Base-by-base conservation (phyloP, 2,797 vertebrate genomes). In the Netta rufina region DNA sequence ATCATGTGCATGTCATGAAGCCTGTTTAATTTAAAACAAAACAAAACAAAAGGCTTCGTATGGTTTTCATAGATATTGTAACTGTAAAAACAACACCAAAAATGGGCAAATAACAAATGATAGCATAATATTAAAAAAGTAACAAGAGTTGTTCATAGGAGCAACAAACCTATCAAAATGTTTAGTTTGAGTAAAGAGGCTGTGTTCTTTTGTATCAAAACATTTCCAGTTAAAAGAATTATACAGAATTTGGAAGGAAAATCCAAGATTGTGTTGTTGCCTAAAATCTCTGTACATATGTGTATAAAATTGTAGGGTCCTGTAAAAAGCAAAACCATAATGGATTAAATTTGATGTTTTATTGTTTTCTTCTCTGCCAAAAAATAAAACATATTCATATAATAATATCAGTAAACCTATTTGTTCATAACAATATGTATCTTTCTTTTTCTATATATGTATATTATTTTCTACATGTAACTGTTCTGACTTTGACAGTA, bases 1-100 rank as follows among this genome's bases (percentile, higher is more conserved):
- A 92, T 77, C 92, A 81, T 66, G 51, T 90, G 94, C 69, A 88
- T 49, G 60, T 58, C 79, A 92, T 67, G 93, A 84, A 92, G 87
- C 77, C 79, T 6, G 2, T 84, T 93, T 89, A 86, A 89, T 95
- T 60, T 57, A 64, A 64, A 64, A 41, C 28, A 56, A 56, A 56
- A 54, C 49, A 49, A 60, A 70, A 49, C 51, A 85, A 24, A 2
- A 84, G 16, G 5, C 53, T 84, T 96, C 24, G 33, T 22, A 8
- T 32, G 30, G 24, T 53, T 91, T 90, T 93, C 8, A 22, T 80
- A 61, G 62, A 82, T 53, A 5, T 30, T 92, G 20, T 47, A 70
- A 91, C 58, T 93, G 51, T 58, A 53, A 93, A 89, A 83, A 33
- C 64, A 87, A 83, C 27, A 18, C 33, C 62, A 49, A 72, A 91